Base-by-base conservation (phyloP, 2,888 invertebrate species). In the Pterostichus niger region DNA sequence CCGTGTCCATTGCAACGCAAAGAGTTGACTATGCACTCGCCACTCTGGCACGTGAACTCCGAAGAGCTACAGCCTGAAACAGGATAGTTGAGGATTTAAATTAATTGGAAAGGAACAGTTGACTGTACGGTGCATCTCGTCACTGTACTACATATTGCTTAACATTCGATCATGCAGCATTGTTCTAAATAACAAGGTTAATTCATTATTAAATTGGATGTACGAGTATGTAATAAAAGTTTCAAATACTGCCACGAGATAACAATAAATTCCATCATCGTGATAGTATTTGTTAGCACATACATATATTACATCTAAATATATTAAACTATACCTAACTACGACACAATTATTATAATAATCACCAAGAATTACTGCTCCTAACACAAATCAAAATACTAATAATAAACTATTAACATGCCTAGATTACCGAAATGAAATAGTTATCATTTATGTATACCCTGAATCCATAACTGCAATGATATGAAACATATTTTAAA, bases 21-120 rank as follows among this genome's bases (percentile, higher is more conserved):
- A 40, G 86, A 86, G 31, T 85, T 85, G 33, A 89, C 87, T 84
- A 93, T 90, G 87, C 96, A 96, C 83, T 93, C 91, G 0, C 95
- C 94, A 84, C 93, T 92, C 40, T 87, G 88, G 88, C 97, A 97
- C 84, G 92, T 92, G 91, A 94, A 96, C 87, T 95, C 92, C 86
- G 93, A 91, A 1, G 89, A 85, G 9, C 89, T 88, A 88, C 96
- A 96, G 85, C 92, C 95, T 95, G 89, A 84, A 87, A 86, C 85
- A 85, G 85, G 80, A 77, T 24, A 15, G 15, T 59, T 7, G 17
- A 9, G 24, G 11, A 59, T 13, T 59, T 59, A 10, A 59, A 17
- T 59, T 13, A 13, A 13, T 59, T 24, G 11, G 17, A 17, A 17
- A 24, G 31, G 17, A 11, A 33, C n/a, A 75, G 33, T 75, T 9